Conservation (phyloP, 2,888 invertebrate species). For the Chrysotoxum bicinctum region DNA sequence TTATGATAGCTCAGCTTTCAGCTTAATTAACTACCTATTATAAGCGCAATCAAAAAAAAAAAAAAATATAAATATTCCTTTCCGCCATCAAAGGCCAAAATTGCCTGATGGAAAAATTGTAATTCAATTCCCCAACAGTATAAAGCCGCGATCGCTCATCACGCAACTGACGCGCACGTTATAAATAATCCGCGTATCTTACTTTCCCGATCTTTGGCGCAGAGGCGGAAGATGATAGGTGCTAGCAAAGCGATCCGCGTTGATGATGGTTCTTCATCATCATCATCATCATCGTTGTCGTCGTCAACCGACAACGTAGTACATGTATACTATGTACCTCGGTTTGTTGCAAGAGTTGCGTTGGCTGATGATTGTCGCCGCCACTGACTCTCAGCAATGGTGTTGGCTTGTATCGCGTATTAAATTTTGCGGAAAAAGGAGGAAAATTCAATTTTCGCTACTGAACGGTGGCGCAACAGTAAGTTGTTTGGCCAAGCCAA, state of each 20-base stretch:
- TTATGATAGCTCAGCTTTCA: not conserved
- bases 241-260: slow-evolving; percentile 33
- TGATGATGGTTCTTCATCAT: slow-evolving; percentile 67
- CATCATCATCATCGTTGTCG: slow-evolving; percentile 13
- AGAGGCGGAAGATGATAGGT: slow-evolving; percentile 67
- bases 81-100: slow-evolving; percentile 22
- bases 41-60: not conserved
- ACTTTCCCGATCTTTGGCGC: slow-evolving; percentile 37
- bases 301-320: slow-evolving; percentile 12
- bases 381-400: not conserved
- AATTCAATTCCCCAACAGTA: slow-evolving; percentile 57
- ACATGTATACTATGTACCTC: too few species aligned
- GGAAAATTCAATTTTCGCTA: slow-evolving; percentile 69
- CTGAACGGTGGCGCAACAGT: slow-evolving; percentile 55
- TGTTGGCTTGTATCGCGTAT: slow-evolving; percentile 9
- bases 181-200: slow-evolving; percentile 68
- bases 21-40: not conserved
- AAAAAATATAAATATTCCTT: slow-evolving; percentile 10
- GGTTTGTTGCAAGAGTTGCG: slow-evolving; percentile 2
- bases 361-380: slow-evolving; percentile 26
- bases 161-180: slow-evolving; percentile 58
- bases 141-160: slow-evolving; percentile 21
- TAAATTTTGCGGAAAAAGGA: slow-evolving; percentile 34
- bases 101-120: slow-evolving; percentile 43
- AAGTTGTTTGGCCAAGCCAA: slow-evolving; percentile 66